These are phyloP conservation scores for Romanogobio albipinnatus DNA, from an alignment of 2,113 vertebrate species.

Conservation along the genomic window DNA sequence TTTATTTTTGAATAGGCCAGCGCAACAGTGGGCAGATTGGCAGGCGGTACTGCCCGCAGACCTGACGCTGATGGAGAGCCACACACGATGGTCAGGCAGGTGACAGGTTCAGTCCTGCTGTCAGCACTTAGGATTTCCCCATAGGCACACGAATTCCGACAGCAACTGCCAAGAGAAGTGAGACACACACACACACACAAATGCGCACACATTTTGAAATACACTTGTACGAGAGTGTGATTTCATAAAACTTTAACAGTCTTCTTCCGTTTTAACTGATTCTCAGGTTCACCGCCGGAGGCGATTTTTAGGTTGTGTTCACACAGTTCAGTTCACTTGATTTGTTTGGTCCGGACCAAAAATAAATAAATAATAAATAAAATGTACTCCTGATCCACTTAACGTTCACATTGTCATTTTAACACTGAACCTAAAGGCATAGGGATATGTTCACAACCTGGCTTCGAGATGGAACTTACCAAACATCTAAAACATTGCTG, in stretches of 20 bases:
- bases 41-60: slow-evolving; percentile 31
- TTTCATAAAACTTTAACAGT: slow-evolving; percentile 8
- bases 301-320: not conserved
- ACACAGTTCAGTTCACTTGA: too few species aligned
- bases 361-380: too few species aligned
- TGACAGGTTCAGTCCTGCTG: slow-evolving; percentile 71
- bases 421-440: too few species aligned
- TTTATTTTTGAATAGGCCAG: slow-evolving; percentile 63
- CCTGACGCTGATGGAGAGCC: slow-evolving; percentile 40
- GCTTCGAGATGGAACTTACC: too few species aligned
- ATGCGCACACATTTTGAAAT: slow-evolving; percentile 4
- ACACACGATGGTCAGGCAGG: slow-evolving; percentile 60
- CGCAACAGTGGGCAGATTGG: slow-evolving; percentile 36
- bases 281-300: not conserved
- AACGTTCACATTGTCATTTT: too few species aligned
- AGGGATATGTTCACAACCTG: too few species aligned
- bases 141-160: slow-evolving; percentile 66
- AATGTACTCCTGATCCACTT: too few species aligned
- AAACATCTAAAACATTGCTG: too few species aligned
- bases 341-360: too few species aligned
- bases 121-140: slow-evolving; percentile 68
- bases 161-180: slow-evolving; percentile 62
- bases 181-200: slow-evolving; percentile 38
- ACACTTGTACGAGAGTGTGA: not conserved
- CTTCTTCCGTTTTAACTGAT: not conserved